Conservation (phyloP, 92 coral and sea anemone genomes). For the Porites cylindrica region DNA sequence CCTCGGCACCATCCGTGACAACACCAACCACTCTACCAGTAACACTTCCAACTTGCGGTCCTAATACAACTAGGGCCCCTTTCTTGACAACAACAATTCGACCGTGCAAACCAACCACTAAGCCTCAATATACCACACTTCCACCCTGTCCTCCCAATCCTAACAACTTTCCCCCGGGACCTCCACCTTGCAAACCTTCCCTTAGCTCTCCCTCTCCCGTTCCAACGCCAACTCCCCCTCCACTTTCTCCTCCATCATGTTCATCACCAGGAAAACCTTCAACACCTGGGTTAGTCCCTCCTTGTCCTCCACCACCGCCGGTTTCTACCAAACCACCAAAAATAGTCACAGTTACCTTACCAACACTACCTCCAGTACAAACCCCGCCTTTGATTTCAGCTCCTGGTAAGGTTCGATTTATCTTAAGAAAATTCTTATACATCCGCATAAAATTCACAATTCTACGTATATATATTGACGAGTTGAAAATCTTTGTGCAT, state of each 20-base stretch:
- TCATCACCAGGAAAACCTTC: background rate
- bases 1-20: background rate
- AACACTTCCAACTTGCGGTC: constrained; percentile 2
- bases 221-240: constrained; percentile 38
- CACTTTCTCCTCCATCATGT: constrained; percentile 11
- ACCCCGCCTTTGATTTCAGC: constrained; percentile 15
- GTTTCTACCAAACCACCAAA: background rate
- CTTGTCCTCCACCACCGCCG: background rate
- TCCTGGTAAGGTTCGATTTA: constrained; percentile 6
- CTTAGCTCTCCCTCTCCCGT: constrained; percentile 5
- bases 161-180: background rate
- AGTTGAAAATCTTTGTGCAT: no score
- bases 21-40: background rate
- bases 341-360: background rate
- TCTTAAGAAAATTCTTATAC: no score
- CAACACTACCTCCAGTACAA: constrained; percentile 21
- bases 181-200: constrained; percentile 14
- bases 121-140: constrained; percentile 7
- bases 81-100: background rate
- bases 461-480: no score
- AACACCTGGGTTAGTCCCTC: background rate
- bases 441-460: no score
- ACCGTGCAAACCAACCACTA: constrained; percentile 10
- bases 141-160: constrained; percentile 12
- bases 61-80: background rate